A percentile compares a stretch with the other conserved stretches of the same genome.
These are phyloP conservation scores for Drosophila kepulauana DNA, from an alignment of 1,140 invertebrate species.

Conservation along the genomic window DNA sequence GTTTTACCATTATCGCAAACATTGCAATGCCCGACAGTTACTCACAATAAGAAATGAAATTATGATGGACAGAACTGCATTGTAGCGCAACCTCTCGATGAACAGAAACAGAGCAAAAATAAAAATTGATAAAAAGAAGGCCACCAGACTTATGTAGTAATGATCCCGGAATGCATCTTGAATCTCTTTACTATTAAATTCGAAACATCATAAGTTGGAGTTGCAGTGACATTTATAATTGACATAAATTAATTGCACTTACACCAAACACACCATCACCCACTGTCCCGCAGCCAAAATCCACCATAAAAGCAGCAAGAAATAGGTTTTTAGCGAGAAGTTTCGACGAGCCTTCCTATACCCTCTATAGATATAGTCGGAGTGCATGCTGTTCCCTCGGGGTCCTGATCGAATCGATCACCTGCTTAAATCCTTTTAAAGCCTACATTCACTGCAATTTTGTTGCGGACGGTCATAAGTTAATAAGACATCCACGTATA, in stretches of 20 bases:
- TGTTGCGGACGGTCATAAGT: conserved; percentile 2
- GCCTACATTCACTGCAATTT: conserved; percentile 16
- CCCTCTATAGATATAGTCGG: not conserved
- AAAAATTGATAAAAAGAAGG: conserved; percentile 15
- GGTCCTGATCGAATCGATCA: not conserved
- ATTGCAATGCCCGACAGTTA: not conserved
- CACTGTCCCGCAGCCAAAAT: conserved; percentile 41
- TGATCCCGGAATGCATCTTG: not conserved
- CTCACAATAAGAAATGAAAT: conserved; percentile 45
- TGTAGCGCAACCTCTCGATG: conserved; percentile 8
- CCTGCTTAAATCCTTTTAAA: not conserved
- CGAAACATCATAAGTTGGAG: not conserved
- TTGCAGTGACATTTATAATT: not conserved
- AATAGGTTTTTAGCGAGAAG: conserved; percentile 30
- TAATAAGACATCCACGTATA: not conserved
- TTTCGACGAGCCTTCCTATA: conserved; percentile 18
- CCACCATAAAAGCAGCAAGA: conserved; percentile 12
- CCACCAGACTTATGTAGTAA: not conserved
- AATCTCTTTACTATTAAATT: not conserved
- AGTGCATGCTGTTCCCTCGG: not conserved
- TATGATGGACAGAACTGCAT: not conserved
- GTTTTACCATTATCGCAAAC: too few species aligned
- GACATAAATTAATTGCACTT: conserved; percentile 11
- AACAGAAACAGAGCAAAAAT: conserved; percentile 45
- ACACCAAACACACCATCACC: conserved; percentile 31